Conservation (phyloP, 2,888 invertebrate genomes). For the Aproaerema taeniolella region DNA sequence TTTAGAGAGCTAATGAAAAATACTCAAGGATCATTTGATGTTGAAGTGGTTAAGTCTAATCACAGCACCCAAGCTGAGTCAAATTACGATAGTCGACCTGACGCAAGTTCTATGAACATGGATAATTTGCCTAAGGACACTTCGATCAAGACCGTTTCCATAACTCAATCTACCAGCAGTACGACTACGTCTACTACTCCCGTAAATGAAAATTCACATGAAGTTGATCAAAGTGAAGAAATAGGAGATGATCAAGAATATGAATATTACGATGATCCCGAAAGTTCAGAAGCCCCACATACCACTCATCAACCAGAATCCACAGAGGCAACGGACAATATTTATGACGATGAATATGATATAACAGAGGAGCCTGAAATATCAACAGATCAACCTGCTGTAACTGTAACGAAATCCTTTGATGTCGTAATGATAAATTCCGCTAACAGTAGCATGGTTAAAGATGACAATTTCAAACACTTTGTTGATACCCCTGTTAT, state of each 20-base stretch:
- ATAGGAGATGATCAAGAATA: slow-evolving; percentile 53
- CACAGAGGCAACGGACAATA: too few relatives aligned
- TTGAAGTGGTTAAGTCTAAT: slow-evolving; percentile 73
- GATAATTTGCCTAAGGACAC: slow-evolving; percentile 49
- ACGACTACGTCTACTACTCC: slow-evolving; percentile 29
- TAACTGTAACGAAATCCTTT: slow-evolving; percentile 51
- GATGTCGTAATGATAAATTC: slow-evolving; percentile 78
- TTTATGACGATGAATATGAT: slow-evolving; percentile 68
- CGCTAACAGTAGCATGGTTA: slow-evolving; percentile 61
- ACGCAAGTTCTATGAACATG: slow-evolving; percentile 59
- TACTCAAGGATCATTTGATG: slow-evolving; percentile 65
- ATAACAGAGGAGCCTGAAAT: slow-evolving; percentile 52
- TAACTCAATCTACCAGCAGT: too few relatives aligned
- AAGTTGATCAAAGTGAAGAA: slow-evolving; percentile 40
- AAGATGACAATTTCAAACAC: slow-evolving; percentile 77
- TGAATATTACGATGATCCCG: slow-evolving; percentile 62
- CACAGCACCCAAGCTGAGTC: slow-evolving; percentile 34
- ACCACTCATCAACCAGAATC: slow-evolving; percentile 41
- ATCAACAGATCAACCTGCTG: slow-evolving; percentile 30
- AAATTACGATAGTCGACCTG: slow-evolving; percentile 57
- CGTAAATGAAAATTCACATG: slow-evolving; percentile 28
- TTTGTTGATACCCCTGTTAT: slow-evolving; percentile 78
- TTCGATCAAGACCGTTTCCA: slow-evolving; percentile 7
- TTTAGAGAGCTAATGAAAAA: slow-evolving; percentile 71
- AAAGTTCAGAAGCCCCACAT: slow-evolving; percentile 44